Conservation (phyloP, 2,113 vertebrate species). For the Quiscalus mexicanus region DNA sequence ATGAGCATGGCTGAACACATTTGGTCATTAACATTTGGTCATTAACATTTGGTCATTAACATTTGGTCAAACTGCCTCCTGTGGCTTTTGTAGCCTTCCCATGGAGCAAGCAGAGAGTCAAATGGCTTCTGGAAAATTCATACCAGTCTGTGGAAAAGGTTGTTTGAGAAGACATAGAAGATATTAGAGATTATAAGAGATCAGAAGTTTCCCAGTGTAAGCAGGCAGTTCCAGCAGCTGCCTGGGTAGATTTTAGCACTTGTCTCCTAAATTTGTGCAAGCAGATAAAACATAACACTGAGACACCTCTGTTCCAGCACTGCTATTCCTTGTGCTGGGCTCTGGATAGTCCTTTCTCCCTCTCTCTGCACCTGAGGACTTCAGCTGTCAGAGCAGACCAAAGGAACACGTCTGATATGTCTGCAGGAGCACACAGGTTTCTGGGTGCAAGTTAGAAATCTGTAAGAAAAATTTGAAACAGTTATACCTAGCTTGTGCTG, state of each 20-base stretch:
- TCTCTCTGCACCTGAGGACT: not conserved
- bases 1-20: not conserved
- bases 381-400: not conserved
- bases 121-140: not conserved
- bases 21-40: not conserved
- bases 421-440: not conserved
- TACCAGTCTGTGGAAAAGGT: not conserved
- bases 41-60: not conserved
- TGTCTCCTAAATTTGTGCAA: not conserved
- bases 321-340: no score
- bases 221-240: not conserved
- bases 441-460: not conserved
- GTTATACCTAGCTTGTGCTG: not conserved
- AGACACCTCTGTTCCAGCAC: no score
- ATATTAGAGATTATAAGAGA: not conserved
- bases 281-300: not conserved
- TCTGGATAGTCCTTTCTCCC: not conserved
- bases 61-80: not conserved
- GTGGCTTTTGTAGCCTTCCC: not conserved
- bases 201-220: not conserved
- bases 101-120: not conserved
- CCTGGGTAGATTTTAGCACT: not conserved
- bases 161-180: not conserved
- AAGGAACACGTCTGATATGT: fast-evolving
- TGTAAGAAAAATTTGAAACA: not conserved